Percentiles rank a stretch among this genome's conserved stretches.
phyloP scores from a whole-genome alignment of 2,797 vertebrate genomes.

The Clarias pachynema region DNA sequence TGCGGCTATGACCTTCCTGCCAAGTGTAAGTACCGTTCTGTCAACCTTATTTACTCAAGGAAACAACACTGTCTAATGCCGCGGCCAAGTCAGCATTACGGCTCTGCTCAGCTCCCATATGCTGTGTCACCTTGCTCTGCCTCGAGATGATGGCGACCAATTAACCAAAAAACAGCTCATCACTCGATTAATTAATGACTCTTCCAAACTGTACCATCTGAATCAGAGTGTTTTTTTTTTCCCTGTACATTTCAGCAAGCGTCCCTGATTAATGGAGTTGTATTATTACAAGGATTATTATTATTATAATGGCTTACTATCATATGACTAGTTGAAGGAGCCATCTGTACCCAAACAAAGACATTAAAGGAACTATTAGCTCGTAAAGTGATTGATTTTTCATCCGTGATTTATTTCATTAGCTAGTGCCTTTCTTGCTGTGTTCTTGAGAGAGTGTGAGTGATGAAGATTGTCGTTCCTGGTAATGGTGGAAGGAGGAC shows the following conservation, averaged over 20 bases:
- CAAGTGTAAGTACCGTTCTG: constrained; percentile 85
- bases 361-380: constrained; percentile 72
- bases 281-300: constrained; percentile 67
- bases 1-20: constrained; percentile 95
- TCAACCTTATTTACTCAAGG: constrained; percentile 32
- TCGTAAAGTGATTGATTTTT: constrained; percentile 76
- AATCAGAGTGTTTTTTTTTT: constrained; percentile 26
- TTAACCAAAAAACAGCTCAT: constrained; percentile 42
- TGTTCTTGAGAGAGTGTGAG: constrained; percentile 26
- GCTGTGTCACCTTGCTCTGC: constrained; percentile 21
- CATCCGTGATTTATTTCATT: constrained; percentile 69
- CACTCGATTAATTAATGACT: constrained; percentile 46
- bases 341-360: constrained; percentile 72
- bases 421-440: constrained; percentile 61
- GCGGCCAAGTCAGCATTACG: not conserved
- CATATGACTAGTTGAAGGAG: constrained; percentile 65
- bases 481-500: constrained; percentile 48
- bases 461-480: constrained; percentile 54
- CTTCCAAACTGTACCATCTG: constrained; percentile 41
- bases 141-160: constrained; percentile 12
- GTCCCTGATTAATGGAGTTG: constrained; percentile 62
- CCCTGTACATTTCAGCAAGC: constrained; percentile 44
- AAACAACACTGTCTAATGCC: not conserved
- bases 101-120: not conserved
- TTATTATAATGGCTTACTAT: constrained; percentile 66